Base-by-base conservation (phyloP, 2,113 vertebrate species). In the Anser brachyrhynchus region DNA sequence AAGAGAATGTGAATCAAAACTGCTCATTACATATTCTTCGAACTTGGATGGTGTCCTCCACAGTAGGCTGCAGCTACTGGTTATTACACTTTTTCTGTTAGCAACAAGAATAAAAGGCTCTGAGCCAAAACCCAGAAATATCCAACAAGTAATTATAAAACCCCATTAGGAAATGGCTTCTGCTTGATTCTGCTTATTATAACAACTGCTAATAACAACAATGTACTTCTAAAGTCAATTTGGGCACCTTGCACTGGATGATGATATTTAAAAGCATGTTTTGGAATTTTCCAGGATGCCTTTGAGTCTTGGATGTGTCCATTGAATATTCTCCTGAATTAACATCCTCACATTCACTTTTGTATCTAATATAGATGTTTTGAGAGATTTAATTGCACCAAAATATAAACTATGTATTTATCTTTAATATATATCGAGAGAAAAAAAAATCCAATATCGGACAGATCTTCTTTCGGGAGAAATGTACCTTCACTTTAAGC, bases 191-290 rank as follows among this genome's bases (percentile, higher is more conserved):
- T 89, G 87, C 92, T 96, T 95, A 94, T 93, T 95, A 96, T 91
- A 96, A 96, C 74, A 96, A 91, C 66, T 89, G 62, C 84, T 96
- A 96, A 94, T 92, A 96, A 94, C 93, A 97, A 96, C 89, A 95
- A 62, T 72, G 80, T 78, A 84, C 65, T 90, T 87, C 83, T 91
- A 79, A 92, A 95, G 90, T 87, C 89, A 93, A 79, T 96, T 93
- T 96, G 71, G 86, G 90, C 89, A 94, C 86, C 90, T 93, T 75
- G 12, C 39, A 35, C 54, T 76, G 81, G 62, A 76, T 76, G 62
- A 82, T 70, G 81, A 89, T 82, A 87, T 93, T 93, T 93, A 91
- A 92, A 94, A 97, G 69, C 39, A 87, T 62, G 76, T 84, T 93
- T 93, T 89, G 86, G 90, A 96, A 93, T 96, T 94, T 96, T 97